These are phyloP conservation scores for Ptiloglossa arizonensis DNA, from an alignment of 1,140 invertebrate species.

Conservation along the genomic window DNA sequence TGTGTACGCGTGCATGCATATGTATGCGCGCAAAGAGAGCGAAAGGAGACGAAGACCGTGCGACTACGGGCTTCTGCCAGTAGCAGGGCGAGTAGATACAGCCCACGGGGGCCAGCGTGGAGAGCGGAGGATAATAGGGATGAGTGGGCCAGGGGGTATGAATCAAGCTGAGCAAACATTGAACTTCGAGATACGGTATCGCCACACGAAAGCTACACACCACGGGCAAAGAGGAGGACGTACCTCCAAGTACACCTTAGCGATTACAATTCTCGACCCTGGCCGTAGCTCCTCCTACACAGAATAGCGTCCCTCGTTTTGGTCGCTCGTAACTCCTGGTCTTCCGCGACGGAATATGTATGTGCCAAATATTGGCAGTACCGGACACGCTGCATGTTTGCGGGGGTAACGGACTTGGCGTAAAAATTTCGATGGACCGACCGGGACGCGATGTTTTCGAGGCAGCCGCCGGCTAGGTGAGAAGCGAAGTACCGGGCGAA, in stretches of 20 bases:
- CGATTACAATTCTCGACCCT: conserved; percentile 64
- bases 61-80: conserved; percentile 29
- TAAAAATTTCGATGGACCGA: conserved; percentile 49
- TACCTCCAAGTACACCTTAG: conserved; percentile 66
- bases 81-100: conserved; percentile 45
- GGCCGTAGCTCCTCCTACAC: conserved; percentile 24
- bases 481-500: not conserved
- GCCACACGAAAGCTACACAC: conserved; percentile 64
- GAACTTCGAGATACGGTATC: conserved; percentile 79
- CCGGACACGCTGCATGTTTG: conserved; percentile 40
- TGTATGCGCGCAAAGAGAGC: conserved; percentile 43
- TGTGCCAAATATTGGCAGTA: conserved; percentile 66
- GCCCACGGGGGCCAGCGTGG: conserved; percentile 31
- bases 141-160: conserved; percentile 74
- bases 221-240: conserved; percentile 60
- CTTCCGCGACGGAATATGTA: conserved; percentile 58
- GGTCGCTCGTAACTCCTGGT: conserved; percentile 35
- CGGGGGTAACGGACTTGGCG: conserved; percentile 10
- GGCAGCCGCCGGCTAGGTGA: not conserved
- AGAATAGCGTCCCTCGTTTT: conserved; percentile 16
- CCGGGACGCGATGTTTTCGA: not conserved
- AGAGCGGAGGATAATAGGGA: conserved; percentile 62
- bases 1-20: conserved; percentile 2
- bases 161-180: conserved; percentile 82
- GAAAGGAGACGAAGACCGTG: conserved; percentile 51